Evolutionary conservation across 2,797 vertebrate genomes (phyloP).

Genomic region (Hapalemur alaotrensis): DNA sequence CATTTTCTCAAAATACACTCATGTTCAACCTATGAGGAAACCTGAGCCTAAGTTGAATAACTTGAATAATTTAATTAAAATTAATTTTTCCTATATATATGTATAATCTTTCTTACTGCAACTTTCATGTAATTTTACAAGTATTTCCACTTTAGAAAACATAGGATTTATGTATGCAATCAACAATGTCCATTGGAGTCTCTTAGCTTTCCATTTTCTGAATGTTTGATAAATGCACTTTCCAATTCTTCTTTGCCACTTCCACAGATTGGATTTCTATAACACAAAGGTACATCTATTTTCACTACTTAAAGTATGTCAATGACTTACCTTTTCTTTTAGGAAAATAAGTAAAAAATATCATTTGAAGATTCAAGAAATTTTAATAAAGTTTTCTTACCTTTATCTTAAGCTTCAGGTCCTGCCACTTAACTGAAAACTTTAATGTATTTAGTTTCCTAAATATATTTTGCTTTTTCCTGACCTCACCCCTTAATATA

Average conservation of each 20-base stretch:
- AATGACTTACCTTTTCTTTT: not conserved
- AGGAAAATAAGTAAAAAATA: not conserved
- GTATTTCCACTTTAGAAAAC: not conserved
- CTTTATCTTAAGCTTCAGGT: not conserved
- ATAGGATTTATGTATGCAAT: not conserved
- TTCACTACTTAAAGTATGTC: not conserved
- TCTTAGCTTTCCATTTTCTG: not conserved
- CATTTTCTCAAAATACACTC: not conserved
- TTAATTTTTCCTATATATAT: not conserved
- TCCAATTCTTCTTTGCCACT: not conserved
- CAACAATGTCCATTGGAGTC: not conserved
- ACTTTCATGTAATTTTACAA: not conserved
- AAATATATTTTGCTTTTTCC: not conserved
- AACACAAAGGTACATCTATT: not conserved
- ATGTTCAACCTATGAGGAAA: not conserved
- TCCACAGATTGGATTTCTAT: not conserved
- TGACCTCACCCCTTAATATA: not conserved
- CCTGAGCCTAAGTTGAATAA: not conserved
- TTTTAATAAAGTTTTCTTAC: not conserved
- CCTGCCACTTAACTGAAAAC: not conserved
- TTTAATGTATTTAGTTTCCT: not conserved
- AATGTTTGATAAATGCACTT: not conserved
- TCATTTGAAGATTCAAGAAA: not conserved
- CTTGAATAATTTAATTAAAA: not conserved
- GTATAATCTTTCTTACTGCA: not conserved